phyloP scores from a whole-genome alignment of 1,140 invertebrate species.

The Aphaenogaster ashmeadi region DNA sequence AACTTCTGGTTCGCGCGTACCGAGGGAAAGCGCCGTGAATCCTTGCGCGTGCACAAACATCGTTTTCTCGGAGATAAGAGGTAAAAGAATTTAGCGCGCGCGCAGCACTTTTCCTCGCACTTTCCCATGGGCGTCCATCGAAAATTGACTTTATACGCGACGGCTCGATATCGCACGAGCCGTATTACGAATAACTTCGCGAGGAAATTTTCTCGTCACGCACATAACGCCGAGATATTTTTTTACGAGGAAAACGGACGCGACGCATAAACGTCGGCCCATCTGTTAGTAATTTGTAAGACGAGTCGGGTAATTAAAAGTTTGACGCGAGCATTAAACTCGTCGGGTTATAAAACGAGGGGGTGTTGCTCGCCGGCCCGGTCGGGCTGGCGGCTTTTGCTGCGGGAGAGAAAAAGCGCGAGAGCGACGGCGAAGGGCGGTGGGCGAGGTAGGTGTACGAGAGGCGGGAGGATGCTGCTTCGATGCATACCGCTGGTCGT shows the following conservation, averaged over 20 bases:
- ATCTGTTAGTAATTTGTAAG: conserved; percentile 86
- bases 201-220: conserved; percentile 8
- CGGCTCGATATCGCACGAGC: background rate
- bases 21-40: conserved; percentile 12
- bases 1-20: conserved; percentile 42
- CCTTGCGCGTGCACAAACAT: background rate
- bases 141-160: background rate
- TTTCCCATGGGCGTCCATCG: background rate
- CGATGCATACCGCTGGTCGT: conserved; percentile 59
- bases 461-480: background rate
- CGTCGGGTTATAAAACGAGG: conserved; percentile 84
- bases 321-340: conserved; percentile 86
- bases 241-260: conserved; percentile 75
- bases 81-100: conserved; percentile 10
- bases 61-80: background rate
- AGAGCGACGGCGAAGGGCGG: background rate
- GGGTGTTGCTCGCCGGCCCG: conserved; percentile 69
- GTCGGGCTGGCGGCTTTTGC: conserved; percentile 19
- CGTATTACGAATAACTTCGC: background rate
- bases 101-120: background rate
- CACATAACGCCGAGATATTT: conserved; percentile 69
- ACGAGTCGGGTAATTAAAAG: conserved; percentile 85
- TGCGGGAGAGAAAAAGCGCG: conserved; percentile 31
- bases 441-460: conserved; percentile 16
- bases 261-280: conserved; percentile 80